These are phyloP conservation scores for Oenanthe melanoleuca DNA, from an alignment of 2,113 vertebrate species.

Conservation along the genomic window DNA sequence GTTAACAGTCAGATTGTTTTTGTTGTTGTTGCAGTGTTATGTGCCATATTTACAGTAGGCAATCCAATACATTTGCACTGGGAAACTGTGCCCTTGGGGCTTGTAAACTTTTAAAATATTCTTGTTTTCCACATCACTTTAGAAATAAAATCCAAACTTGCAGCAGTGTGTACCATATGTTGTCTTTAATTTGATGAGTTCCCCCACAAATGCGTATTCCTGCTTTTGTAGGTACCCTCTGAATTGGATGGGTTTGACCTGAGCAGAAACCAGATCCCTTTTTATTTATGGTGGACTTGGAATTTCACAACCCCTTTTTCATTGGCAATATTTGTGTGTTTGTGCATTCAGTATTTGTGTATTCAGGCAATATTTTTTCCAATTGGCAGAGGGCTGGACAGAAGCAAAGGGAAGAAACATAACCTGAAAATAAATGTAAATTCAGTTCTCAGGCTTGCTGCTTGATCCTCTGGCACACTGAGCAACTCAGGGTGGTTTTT, in stretches of 20 bases:
- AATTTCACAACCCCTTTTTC: neutral
- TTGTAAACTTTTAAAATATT: constrained; percentile 29
- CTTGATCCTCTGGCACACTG: neutral
- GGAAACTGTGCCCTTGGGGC: neutral
- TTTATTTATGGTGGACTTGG: neutral
- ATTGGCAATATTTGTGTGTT: neutral
- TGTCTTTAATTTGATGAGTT: neutral
- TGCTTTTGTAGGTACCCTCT: neutral
- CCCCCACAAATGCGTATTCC: neutral
- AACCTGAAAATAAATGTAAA: neutral
- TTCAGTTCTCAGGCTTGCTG: neutral
- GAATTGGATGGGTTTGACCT: neutral
- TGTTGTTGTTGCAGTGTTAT: constrained; percentile 12
- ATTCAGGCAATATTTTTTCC: neutral
- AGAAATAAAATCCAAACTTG: neutral
- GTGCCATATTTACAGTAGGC: constrained; percentile 43
- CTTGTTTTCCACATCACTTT: neutral
- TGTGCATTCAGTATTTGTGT: neutral
- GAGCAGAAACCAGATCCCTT: neutral
- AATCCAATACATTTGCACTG: neutral
- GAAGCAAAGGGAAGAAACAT: neutral
- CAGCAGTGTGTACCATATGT: neutral
- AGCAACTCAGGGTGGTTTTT: neutral
- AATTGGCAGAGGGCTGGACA: neutral
- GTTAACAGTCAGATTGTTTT: constrained; percentile 13